Evolutionary conservation across 2,888 invertebrate genomes (phyloP).

Genomic region (Sphaerophoria taeniata): DNA sequence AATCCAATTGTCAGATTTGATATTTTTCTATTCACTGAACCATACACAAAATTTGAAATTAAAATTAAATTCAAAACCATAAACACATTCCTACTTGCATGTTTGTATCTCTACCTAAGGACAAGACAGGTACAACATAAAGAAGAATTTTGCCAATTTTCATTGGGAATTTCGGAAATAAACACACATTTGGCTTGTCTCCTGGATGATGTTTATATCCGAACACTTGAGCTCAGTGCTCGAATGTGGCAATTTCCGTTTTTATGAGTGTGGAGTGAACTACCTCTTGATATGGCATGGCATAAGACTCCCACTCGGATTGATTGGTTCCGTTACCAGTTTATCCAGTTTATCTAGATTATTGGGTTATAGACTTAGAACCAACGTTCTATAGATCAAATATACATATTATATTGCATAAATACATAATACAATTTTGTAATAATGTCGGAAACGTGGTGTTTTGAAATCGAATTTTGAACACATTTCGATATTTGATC

Average conservation of each 20-base stretch:
- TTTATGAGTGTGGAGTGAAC: conserved; percentile 19
- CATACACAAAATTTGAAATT: too few relatives aligned
- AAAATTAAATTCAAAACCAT: too few relatives aligned
- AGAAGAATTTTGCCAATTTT: conserved; percentile 1
- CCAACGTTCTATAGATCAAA: background rate
- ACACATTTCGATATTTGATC: conserved; percentile 39
- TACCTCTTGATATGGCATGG: background rate
- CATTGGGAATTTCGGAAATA: background rate
- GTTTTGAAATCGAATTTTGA: conserved; percentile 38
- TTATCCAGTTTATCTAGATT: conserved; percentile 20
- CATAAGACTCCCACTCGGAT: background rate
- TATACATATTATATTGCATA: background rate
- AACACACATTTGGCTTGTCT: background rate
- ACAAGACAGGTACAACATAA: background rate
- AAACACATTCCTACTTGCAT: background rate
- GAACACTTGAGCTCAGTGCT: too few relatives aligned
- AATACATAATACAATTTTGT: background rate
- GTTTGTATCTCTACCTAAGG: too few relatives aligned
- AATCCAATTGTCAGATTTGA: too few relatives aligned
- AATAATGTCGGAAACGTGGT: background rate
- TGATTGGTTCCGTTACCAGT: conserved; percentile 45
- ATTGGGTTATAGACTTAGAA: background rate
- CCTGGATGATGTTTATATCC: conserved; percentile 12
- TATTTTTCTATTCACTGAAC: too few relatives aligned
- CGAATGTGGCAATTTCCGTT: conserved; percentile 30